Evolutionary conservation across 2,888 invertebrate genomes (phyloP).

Genomic region (Cataglyphis livida): DNA sequence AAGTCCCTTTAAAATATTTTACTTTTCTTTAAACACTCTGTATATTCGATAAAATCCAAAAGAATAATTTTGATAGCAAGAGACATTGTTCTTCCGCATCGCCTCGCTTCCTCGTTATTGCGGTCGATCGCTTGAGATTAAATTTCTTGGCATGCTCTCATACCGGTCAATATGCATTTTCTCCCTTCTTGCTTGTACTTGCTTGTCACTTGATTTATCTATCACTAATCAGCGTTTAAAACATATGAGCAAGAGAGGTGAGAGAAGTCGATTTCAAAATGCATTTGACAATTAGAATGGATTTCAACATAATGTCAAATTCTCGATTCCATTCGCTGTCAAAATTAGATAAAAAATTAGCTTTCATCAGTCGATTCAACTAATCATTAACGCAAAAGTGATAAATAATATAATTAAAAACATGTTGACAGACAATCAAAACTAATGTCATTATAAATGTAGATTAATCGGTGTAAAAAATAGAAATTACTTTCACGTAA

Average conservation of each 20-base stretch:
- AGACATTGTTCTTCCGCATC: constrained; percentile 76
- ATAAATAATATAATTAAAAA: not conserved
- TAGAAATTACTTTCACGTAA: not conserved
- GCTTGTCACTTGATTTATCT: constrained; percentile 9
- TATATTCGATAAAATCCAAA: constrained; percentile 60
- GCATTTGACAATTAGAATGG: not conserved
- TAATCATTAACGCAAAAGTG: not conserved
- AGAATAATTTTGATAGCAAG: constrained; percentile 35
- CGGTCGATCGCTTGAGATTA: constrained; percentile 75
- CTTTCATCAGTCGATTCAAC: not conserved
- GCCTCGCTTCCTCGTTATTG: constrained; percentile 75
- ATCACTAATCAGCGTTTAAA: constrained; percentile 15
- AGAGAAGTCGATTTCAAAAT: not conserved
- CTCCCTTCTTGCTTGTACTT: constrained; percentile 54
- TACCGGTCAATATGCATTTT: constrained; percentile 70
- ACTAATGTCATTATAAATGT: not conserved
- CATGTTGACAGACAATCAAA: not conserved
- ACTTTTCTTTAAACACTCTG: too few species aligned
- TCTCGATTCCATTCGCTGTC: not conserved
- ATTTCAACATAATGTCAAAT: not conserved
- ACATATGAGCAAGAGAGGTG: not conserved
- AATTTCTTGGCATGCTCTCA: constrained; percentile 72
- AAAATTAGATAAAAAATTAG: not conserved
- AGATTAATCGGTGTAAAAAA: not conserved
- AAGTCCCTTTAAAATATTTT: too few species aligned